These are phyloP conservation scores for Neomonachus schauinslandi DNA, from an alignment of 2,113 vertebrate genomes.

Conservation along the genomic window DNA sequence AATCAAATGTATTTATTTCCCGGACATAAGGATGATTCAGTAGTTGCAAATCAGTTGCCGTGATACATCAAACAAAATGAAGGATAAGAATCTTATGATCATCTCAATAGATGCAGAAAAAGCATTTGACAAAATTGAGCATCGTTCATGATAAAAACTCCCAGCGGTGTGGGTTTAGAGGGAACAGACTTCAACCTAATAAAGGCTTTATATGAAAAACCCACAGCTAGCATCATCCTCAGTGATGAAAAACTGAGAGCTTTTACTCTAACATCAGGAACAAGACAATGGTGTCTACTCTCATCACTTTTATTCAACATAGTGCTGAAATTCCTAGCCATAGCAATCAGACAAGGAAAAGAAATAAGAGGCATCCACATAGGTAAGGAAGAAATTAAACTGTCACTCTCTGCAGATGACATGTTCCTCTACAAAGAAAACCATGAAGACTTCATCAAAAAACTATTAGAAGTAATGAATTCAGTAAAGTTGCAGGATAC, in stretches of 20 bases:
- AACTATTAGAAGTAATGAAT: neutral
- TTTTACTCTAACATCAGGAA: neutral
- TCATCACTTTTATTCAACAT: neutral
- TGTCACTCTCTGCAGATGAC: neutral
- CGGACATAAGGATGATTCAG: neutral
- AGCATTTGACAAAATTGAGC: neutral
- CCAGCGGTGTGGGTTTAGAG: neutral
- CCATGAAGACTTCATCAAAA: neutral
- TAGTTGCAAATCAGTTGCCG: neutral
- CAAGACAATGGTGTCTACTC: neutral
- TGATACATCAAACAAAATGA: neutral
- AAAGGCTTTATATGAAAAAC: neutral
- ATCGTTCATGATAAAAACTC: neutral
- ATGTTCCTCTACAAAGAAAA: neutral
- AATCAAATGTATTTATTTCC: neutral
- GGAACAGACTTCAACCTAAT: neutral
- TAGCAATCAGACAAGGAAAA: neutral
- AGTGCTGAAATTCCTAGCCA: neutral
- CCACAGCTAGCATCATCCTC: neutral
- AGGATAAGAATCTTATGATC: neutral
- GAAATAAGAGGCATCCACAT: neutral
- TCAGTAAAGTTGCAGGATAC: neutral
- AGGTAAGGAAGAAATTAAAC: neutral
- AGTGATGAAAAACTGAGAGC: neutral
- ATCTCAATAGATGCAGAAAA: neutral